Base-by-base conservation (phyloP, 2,797 vertebrate genomes). In the Gymnocypris eckloni region DNA sequence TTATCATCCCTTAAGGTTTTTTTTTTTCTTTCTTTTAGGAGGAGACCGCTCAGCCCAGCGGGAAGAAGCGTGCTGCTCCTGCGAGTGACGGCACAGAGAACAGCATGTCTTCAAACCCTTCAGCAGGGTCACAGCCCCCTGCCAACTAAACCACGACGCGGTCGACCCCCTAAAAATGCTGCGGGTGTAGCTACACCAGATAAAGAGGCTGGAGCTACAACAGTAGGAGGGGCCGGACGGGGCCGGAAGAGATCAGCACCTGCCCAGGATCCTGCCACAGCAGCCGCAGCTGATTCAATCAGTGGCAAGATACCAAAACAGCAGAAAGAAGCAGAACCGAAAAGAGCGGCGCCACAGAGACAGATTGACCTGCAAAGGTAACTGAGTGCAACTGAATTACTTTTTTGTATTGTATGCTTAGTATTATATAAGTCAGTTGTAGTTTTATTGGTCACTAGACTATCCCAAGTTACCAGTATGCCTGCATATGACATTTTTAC, bases 341-440 rank as follows among this genome's bases (percentile, higher is more conserved):
- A 98, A 88, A 96, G 97, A 87, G 94, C 95, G 86, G 96, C 95
- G 89, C 94, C 97, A 93, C 98, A 98, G 94, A 97, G 98, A 93
- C 97, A 98, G 89, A 98, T 99, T n/a, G 98, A 99, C 92, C 92
- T 99, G 84, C 98, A 99, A 93, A 99, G 98, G 98, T 99, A 89
- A 50, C 28, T 10, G 1, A 78, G n/a, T 54, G 3, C 50, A 71
- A 73, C 48, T 16, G 0, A n/a, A n/a, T 39, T 0, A 59, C 39
- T 20, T 64, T 66, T n/a, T 8, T 15, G n/a, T 48, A 11, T 22
- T 7, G 9, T 64, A 25, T 78, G 3, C n/a, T 4, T 25, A 18
- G n/a, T 28, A 6, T 43, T 15, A 33, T 64, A 45, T 1, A n/a
- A 79, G 28, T 61, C 39, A 64, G 9, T 28, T 64, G n/a, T 67